Conservation (phyloP, 2,888 invertebrate species). For the Poecilus cupreus region DNA sequence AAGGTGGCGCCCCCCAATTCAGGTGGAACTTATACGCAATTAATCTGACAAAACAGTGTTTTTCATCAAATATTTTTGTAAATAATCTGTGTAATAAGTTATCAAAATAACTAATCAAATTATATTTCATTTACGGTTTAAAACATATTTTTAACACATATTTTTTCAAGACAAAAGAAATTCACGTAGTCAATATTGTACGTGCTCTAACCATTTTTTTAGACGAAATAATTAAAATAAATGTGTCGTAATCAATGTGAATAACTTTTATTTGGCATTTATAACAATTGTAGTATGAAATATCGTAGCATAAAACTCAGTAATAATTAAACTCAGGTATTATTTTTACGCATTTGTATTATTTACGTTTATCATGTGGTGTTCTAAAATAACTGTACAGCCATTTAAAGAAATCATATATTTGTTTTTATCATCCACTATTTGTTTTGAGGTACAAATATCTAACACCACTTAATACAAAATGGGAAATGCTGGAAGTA, state of each 20-base stretch:
- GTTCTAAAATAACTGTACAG: not conserved
- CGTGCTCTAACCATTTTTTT: not conserved
- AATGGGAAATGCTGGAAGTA: conserved; percentile 89
- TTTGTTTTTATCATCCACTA: not conserved
- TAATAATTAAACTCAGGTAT: not conserved
- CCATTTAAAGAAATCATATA: not conserved
- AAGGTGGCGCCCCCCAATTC: not conserved
- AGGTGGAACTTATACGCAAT: not conserved
- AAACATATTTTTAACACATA: not conserved
- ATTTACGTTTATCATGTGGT: not conserved
- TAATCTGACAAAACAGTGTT: conserved; percentile 1
- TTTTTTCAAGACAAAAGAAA: not conserved
- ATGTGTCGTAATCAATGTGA: not conserved
- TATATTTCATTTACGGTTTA: not conserved
- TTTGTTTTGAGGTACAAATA: not conserved
- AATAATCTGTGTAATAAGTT: conserved; percentile 4
- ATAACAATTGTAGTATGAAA: not conserved
- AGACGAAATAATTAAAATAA: not conserved
- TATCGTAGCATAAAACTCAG: too few relatives aligned
- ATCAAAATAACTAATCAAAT: not conserved
- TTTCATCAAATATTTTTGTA: conserved; percentile 8
- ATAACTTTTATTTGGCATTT: not conserved
- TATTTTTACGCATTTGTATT: not conserved
- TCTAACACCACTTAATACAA: not conserved
- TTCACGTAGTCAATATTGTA: conserved; percentile 4